phyloP scores from a whole-genome alignment of 1,140 invertebrate genomes.

The Caenorhabditis latens region DNA sequence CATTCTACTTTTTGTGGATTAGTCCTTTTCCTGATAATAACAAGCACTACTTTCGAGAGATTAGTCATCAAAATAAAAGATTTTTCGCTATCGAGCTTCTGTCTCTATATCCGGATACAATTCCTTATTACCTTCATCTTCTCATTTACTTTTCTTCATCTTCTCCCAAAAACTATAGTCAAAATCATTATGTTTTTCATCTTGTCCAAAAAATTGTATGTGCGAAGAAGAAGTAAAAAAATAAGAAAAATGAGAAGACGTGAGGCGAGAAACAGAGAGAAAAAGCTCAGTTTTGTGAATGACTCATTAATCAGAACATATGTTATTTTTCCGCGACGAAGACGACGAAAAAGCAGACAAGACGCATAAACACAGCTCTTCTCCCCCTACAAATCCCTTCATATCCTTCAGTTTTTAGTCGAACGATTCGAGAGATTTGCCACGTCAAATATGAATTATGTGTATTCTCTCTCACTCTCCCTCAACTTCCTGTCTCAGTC shows the following conservation, averaged over 20 bases:
- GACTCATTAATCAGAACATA: constrained; percentile 48
- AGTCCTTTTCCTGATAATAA: too few relatives aligned
- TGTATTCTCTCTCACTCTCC: not conserved
- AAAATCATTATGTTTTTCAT: too few relatives aligned
- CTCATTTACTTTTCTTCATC: not conserved
- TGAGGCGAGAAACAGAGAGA: not conserved
- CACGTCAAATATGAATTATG: not conserved
- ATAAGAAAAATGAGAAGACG: not conserved
- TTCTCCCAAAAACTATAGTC: too few relatives aligned
- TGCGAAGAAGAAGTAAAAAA: constrained; percentile 9
- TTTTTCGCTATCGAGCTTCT: too few relatives aligned
- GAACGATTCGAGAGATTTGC: not conserved
- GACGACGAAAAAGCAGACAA: constrained; percentile 21
- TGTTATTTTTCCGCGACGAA: constrained; percentile 48
- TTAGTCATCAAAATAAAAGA: too few relatives aligned
- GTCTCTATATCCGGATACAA: too few relatives aligned
- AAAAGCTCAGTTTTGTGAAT: constrained; percentile 6
- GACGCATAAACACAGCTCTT: constrained; percentile 43
- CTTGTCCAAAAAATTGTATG: constrained; percentile 4
- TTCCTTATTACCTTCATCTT: not conserved
- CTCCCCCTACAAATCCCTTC: constrained; percentile 1
- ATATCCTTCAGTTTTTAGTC: not conserved
- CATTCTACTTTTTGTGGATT: too few relatives aligned
- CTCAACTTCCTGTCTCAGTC: not conserved
- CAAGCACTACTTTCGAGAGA: too few relatives aligned